These are phyloP conservation scores for Thysanoteuthis rhombus DNA, from an alignment of 2,888 invertebrate species.

Conservation along the genomic window DNA sequence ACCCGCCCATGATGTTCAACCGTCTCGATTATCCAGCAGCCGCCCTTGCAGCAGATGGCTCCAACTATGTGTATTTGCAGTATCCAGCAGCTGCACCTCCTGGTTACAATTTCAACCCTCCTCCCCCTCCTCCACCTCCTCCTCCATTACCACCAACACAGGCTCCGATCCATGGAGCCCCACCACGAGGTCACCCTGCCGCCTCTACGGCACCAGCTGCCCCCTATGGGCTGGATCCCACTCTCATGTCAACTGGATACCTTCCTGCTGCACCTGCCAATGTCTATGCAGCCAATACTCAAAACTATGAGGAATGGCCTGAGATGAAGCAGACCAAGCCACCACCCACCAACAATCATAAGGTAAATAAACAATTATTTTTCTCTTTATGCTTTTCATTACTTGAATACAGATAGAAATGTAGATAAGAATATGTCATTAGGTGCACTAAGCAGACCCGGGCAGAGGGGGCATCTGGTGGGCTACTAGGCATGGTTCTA, in stretches of 20 bases:
- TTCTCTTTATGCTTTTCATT: background rate
- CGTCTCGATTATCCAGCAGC: slow-evolving; percentile 14
- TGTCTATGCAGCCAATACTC: background rate
- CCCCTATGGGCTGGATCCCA: slow-evolving; percentile 22
- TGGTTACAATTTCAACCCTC: slow-evolving; percentile 15
- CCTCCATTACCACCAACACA: slow-evolving; percentile 23
- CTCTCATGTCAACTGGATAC: background rate
- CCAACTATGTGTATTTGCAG: slow-evolving; percentile 17
- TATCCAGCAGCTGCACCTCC: slow-evolving; percentile 1
- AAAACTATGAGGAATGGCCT: slow-evolving; percentile 28
- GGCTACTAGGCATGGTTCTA: no score
- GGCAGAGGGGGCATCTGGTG: no score
- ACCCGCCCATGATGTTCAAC: slow-evolving; percentile 21
- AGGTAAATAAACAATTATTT: background rate
- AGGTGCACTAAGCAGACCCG: no score
- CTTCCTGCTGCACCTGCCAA: background rate
- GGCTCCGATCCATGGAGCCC: slow-evolving; percentile 20
- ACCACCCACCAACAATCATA: background rate
- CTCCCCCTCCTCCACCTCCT: slow-evolving; percentile 17
- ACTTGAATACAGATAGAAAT: no score
- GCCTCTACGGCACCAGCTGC: background rate
- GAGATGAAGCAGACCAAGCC: slow-evolving; percentile 15
- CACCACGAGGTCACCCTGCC: background rate
- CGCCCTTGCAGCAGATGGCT: background rate
- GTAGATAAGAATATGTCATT: no score